A percentile compares a stretch with the other conserved stretches of the same genome.
Conservation (phyloP, 2,888 invertebrate species). For the Teleiodes luculella region DNA sequence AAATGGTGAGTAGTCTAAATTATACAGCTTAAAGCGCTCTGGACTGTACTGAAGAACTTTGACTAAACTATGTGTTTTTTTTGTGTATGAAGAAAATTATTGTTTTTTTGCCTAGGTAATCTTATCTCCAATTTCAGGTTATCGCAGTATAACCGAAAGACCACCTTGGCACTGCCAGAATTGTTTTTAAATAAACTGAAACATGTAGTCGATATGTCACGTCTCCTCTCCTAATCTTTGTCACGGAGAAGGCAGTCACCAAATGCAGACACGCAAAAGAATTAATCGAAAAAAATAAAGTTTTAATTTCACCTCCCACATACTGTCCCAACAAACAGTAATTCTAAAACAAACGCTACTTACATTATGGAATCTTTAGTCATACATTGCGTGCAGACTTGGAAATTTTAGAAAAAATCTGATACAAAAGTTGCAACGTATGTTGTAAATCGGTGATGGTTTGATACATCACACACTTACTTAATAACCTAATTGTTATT, state of each 20-base stretch:
- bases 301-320: constrained; percentile 44
- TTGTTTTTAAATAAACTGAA: too few species aligned
- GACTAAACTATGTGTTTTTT: too few species aligned
- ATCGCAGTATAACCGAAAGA: too few species aligned
- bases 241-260: neutral
- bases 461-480: neutral
- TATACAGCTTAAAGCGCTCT: too few species aligned
- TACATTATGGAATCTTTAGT: neutral
- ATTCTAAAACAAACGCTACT: neutral
- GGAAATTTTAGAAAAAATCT: too few species aligned
- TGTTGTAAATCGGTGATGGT: neutral
- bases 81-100: too few species aligned
- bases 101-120: too few species aligned
- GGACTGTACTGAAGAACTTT: too few species aligned
- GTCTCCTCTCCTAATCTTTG: constrained; percentile 6
- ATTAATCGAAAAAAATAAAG: constrained; percentile 29
- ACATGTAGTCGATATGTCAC: neutral
- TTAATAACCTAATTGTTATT: neutral
- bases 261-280: constrained; percentile 8
- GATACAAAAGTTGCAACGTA: neutral
- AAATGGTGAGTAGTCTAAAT: too few species aligned
- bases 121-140: too few species aligned
- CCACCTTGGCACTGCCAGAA: too few species aligned
- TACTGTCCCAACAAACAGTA: constrained; percentile 15
- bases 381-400: neutral